These are phyloP conservation scores for Xanthorhoe designata DNA, from an alignment of 2,888 invertebrate species.

Conservation along the genomic window DNA sequence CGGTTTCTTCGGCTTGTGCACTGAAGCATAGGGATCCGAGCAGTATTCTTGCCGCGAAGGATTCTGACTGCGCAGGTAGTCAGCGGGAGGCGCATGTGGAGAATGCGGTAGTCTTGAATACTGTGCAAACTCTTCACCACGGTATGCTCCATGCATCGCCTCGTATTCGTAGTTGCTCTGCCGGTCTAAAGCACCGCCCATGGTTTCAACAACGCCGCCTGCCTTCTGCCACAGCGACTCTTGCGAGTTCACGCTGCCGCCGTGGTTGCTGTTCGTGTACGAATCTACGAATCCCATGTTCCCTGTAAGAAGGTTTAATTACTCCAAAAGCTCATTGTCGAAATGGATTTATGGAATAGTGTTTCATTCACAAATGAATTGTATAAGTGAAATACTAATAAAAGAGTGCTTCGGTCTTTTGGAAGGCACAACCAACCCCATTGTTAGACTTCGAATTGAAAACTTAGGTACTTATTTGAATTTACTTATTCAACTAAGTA, in stretches of 20 bases:
- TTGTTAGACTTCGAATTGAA: too few species aligned
- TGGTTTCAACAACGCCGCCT: constrained; percentile 89
- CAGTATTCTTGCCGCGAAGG: constrained; percentile 95
- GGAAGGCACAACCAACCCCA: too few species aligned
- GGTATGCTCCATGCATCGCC: constrained; percentile 93
- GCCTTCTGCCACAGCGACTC: constrained; percentile 98
- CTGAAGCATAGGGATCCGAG: constrained; percentile 94
- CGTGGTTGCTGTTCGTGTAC: constrained; percentile 96
- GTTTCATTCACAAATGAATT: too few species aligned
- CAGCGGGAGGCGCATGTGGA: constrained; percentile 87
- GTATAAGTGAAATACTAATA: too few species aligned
- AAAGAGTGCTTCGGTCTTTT: too few species aligned
- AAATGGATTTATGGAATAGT: too few species aligned
- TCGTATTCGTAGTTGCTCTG: constrained; percentile 90
- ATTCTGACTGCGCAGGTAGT: constrained; percentile 90
- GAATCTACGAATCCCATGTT: constrained; percentile 96
- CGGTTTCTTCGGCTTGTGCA: constrained; percentile 94
- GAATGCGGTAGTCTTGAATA: constrained; percentile 92
- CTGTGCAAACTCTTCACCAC: constrained; percentile 88
- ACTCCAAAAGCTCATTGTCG: not conserved
- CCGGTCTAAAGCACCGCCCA: constrained; percentile 81
- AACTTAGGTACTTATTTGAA: too few species aligned
- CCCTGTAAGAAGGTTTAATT: constrained; percentile 30
- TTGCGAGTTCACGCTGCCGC: constrained; percentile 97
- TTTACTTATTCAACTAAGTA: too few species aligned